phyloP scores from a whole-genome alignment of 2,888 invertebrate species.

The Macrophya annulata region DNA sequence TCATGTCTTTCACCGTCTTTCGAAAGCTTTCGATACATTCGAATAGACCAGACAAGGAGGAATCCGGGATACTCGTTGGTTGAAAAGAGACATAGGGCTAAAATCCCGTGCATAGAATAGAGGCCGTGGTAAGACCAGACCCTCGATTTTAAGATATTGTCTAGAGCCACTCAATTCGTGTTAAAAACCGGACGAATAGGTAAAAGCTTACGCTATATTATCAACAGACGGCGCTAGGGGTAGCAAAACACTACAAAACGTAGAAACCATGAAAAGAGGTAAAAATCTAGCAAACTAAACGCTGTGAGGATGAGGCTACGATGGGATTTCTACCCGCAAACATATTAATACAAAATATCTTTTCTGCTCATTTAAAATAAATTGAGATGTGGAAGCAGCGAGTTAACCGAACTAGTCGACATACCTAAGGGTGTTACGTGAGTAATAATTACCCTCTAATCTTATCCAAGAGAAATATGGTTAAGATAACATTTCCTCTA shows the following conservation, averaged over 20 bases:
- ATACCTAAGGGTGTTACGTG: conserved; percentile 2
- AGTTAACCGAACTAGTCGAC: conserved; percentile 15
- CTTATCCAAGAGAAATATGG: not conserved
- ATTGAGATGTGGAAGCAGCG: conserved; percentile 23
- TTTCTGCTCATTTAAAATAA: conserved; percentile 35
- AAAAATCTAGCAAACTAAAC: not conserved
- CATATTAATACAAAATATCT: not conserved
- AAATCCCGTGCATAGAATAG: not conserved
- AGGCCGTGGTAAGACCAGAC: not conserved
- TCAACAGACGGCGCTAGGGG: conserved; percentile 52
- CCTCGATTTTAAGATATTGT: not conserved
- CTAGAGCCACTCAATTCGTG: conserved; percentile 1
- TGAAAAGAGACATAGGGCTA: not conserved
- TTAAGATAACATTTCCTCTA: not conserved
- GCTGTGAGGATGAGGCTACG: conserved; percentile 25
- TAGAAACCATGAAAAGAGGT: not conserved
- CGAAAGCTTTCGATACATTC: not conserved
- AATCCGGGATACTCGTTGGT: no score
- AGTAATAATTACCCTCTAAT: conserved; percentile 5
- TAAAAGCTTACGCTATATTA: not conserved
- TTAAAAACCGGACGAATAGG: not conserved
- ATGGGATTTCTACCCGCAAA: conserved; percentile 30
- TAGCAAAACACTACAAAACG: conserved; percentile 54
- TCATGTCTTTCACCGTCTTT: not conserved
- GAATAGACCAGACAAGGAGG: not conserved